A percentile compares a stretch with the other conserved stretches of the same genome.
These are phyloP conservation scores for Onychomys leucogaster DNA, from an alignment of 2,797 vertebrate species.

Conservation along the genomic window DNA sequence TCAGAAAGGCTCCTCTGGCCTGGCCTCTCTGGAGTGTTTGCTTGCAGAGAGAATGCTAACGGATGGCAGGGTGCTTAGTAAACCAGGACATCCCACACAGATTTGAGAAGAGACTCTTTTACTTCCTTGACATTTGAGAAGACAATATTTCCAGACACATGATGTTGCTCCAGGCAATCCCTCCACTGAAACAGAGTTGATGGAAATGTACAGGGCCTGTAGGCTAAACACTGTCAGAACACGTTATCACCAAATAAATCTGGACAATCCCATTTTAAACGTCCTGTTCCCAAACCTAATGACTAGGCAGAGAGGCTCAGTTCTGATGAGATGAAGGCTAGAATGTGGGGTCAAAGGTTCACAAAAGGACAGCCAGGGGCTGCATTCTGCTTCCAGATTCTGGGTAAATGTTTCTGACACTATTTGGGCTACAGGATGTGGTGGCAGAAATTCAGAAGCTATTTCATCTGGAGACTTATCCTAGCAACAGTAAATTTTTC, in stretches of 20 bases:
- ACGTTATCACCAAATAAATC: slow-evolving; percentile 71
- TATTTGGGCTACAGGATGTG: neutral
- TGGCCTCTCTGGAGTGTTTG: slow-evolving; percentile 51
- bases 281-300: slow-evolving; percentile 47
- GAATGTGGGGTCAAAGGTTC: slow-evolving; percentile 40
- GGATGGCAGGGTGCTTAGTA: slow-evolving; percentile 42
- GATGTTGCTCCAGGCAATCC: slow-evolving; percentile 61
- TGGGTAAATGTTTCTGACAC: neutral
- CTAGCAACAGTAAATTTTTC: slow-evolving; percentile 36
- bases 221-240: slow-evolving; percentile 77
- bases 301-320: slow-evolving; percentile 59
- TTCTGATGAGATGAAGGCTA: slow-evolving; percentile 8
- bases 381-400: neutral
- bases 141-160: slow-evolving; percentile 70
- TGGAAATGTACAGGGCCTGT: slow-evolving; percentile 69
- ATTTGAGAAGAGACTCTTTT: slow-evolving; percentile 69
- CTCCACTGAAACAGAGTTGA: slow-evolving; percentile 54
- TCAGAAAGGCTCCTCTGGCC: slow-evolving; percentile 22
- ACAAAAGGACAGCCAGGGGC: slow-evolving; percentile 22
- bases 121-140: slow-evolving; percentile 61
- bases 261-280: slow-evolving; percentile 67
- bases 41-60: slow-evolving; percentile 63
- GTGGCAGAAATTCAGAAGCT: slow-evolving; percentile 22
- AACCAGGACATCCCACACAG: slow-evolving; percentile 53
- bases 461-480: slow-evolving; percentile 27